Percentiles rank a stretch among this genome's conserved stretches.
Evolutionary conservation across 2,113 vertebrate species (phyloP).

Genomic region (Sylvilagus bachmani): DNA sequence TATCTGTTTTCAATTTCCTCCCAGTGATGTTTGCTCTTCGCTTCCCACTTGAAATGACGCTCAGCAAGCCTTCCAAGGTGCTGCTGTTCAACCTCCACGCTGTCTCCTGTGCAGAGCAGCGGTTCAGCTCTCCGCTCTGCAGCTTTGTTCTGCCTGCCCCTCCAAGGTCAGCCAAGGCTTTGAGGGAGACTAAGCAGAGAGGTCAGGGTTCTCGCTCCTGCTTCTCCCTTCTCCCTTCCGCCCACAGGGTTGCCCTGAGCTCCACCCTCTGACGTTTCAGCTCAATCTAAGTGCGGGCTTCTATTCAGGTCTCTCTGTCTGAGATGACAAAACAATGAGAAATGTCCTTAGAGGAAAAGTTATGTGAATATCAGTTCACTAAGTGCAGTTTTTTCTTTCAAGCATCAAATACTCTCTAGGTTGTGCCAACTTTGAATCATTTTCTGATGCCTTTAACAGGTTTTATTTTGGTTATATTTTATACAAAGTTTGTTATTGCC

Average conservation of each 20-base stretch:
- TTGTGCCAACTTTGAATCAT: background rate
- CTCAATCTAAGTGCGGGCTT: too few relatives aligned
- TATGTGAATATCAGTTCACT: background rate
- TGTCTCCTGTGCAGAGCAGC: background rate
- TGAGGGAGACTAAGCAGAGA: background rate
- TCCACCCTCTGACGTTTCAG: background rate
- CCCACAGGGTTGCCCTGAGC: background rate
- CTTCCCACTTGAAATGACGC: background rate
- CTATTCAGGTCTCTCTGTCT: background rate
- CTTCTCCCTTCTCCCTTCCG: background rate
- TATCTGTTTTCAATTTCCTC: background rate
- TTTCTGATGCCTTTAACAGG: background rate
- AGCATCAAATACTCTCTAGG: background rate
- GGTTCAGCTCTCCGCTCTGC: background rate
- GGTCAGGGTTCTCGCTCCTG: fast-evolving
- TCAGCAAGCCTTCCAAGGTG: background rate
- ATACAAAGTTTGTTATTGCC: background rate
- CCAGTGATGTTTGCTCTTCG: background rate
- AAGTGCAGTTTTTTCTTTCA: background rate
- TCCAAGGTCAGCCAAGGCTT: background rate
- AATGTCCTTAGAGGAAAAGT: background rate
- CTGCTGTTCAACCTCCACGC: background rate
- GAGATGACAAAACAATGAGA: background rate
- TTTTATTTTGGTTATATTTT: background rate
- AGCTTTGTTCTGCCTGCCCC: background rate